Percentiles rank a stretch among this genome's conserved stretches.
These are phyloP conservation scores for Potamarius usumacintae DNA, from an alignment of 2,113 vertebrate genomes.

Conservation along the genomic window DNA sequence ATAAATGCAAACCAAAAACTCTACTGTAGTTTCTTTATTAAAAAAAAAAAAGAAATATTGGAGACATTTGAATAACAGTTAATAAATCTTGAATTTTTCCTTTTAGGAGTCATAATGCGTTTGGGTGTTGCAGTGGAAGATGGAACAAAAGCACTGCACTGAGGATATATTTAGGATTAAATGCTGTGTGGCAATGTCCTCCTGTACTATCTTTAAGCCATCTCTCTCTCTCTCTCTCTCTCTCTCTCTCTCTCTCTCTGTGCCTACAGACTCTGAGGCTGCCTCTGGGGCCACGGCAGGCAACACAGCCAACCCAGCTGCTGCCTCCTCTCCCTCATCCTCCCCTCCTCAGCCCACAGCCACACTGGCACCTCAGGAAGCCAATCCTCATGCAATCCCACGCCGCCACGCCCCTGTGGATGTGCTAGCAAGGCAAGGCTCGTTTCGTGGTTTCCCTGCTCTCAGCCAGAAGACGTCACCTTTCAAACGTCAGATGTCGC, in stretches of 20 bases:
- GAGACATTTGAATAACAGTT: neutral
- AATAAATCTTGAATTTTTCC: neutral
- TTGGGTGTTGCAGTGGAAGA: neutral
- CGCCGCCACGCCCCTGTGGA: conserved; percentile 92
- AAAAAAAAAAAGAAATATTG: neutral
- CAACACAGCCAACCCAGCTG: conserved; percentile 58
- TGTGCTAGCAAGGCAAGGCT: conserved; percentile 92
- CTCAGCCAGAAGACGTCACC: conserved; percentile 98
- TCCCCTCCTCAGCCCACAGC: conserved; percentile 81
- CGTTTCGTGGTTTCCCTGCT: conserved; percentile 93
- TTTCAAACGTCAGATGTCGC: conserved; percentile 93
- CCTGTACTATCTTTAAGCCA: neutral
- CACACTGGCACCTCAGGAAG: conserved; percentile 73
- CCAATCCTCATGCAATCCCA: conserved; percentile 85
- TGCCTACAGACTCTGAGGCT: conserved; percentile 78
- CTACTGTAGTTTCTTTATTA: neutral
- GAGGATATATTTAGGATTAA: neutral
- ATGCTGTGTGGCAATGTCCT: neutral
- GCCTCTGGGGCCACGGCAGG: conserved; percentile 47
- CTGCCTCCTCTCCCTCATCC: conserved; percentile 76
- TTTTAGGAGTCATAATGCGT: neutral
- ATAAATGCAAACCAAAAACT: neutral
- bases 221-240: neutral
- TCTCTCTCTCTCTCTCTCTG: neutral
- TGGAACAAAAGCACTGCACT: neutral